Base-by-base conservation (phyloP, 1,140 invertebrate species). In the Sycophila sp. region DNA sequence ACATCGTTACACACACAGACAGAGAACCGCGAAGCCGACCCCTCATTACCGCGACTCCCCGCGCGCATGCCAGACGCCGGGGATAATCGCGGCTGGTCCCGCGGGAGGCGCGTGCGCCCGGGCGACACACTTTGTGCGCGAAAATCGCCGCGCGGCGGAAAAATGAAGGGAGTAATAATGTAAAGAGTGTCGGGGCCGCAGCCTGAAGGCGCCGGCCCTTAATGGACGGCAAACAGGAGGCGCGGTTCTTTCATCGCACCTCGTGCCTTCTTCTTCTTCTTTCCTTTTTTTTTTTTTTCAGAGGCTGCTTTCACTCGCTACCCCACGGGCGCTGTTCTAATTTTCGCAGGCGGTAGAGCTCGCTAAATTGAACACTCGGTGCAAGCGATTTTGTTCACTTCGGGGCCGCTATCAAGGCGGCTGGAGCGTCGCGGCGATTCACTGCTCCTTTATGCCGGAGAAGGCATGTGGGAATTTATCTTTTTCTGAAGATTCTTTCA, bases 181-280 rank as follows among this genome's bases (percentile, higher is more conserved):
- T 63, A 69, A 73, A 69, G 64, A 75, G 72, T 60, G 60, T 22
- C 26, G 38, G 11, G 38, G 47, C 26, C 28, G 19, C 34, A 28
- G 19, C 10, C 38, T 22, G 24, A 47, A 47, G 42, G 24, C 15
- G 62, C 45, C 17, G 42, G 70, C 32, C 36, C 45, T 63, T 76
- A 76, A 76, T 76, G 73, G 75, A 76, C 70, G 55, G 58, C 71
- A 75, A 75, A 73, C 67, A 75, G 75, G 59, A 75, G 34, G 28
- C 30, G 26, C 53, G n/a, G n/a, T 55, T 55, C 28, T 8, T 17
- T n/a, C 53, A 8, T 0, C 5, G 19, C 17, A 1, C 17, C 5
- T 15, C 42, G 2, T 17, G 0, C 19, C 42, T 7, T 22, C 42
- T 2, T 22, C 42, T 22, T 22, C 11, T 22, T 26, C 22, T 28